These are phyloP conservation scores for Pygoscelis adeliae DNA, from an alignment of 2,113 vertebrate genomes.

Conservation along the genomic window DNA sequence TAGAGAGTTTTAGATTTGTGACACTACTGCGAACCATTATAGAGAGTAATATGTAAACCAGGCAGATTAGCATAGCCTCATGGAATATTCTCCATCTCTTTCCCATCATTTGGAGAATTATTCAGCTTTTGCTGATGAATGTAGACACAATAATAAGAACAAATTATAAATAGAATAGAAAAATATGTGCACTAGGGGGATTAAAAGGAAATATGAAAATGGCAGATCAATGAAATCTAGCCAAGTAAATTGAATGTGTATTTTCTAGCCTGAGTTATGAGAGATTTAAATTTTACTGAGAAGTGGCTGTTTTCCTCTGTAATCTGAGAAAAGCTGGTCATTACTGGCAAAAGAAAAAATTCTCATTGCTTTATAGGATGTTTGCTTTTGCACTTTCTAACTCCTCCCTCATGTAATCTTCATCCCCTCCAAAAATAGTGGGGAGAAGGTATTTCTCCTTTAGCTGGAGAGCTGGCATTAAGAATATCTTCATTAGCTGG, in stretches of 20 bases:
- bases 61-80: neutral
- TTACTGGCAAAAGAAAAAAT: neutral
- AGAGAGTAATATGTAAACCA: too few relatives aligned
- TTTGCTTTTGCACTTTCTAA: neutral
- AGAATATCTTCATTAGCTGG: neutral
- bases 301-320: neutral
- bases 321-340: neutral
- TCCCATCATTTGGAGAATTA: neutral
- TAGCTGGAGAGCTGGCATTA: neutral
- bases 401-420: neutral
- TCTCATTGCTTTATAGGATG: neutral
- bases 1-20: neutral
- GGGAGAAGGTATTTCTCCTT: neutral
- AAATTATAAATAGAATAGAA: neutral
- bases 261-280: neutral
- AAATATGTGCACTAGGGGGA: neutral
- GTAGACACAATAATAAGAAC: neutral
- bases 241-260: neutral
- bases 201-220: neutral
- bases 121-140: neutral
- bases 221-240: neutral
- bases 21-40: neutral
- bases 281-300: neutral
- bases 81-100: neutral
- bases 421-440: fast-evolving